These are phyloP conservation scores for Pangasius djambal DNA, from an alignment of 2,797 vertebrate species.

Conservation along the genomic window DNA sequence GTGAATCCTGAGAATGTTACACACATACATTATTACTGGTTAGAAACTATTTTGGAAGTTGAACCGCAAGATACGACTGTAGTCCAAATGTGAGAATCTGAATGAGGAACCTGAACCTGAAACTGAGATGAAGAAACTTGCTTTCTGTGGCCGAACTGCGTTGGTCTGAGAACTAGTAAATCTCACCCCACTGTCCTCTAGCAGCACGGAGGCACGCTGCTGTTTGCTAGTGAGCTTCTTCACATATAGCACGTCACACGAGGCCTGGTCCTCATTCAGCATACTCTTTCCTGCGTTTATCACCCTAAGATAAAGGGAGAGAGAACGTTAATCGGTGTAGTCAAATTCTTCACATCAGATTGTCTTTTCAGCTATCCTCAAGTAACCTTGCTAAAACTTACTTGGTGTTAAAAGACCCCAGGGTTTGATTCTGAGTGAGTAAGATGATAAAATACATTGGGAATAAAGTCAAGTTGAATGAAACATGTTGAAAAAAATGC, in stretches of 20 bases:
- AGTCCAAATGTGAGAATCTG: neutral
- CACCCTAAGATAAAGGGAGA: conserved; percentile 77
- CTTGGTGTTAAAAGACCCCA: neutral
- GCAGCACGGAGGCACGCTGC: conserved; percentile 63
- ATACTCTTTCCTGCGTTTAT: conserved; percentile 98
- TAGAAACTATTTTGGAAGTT: neutral
- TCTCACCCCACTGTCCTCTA: conserved; percentile 79
- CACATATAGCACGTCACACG: conserved; percentile 89
- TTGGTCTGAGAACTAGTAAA: neutral
- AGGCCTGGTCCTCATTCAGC: conserved; percentile 97
- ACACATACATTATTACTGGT: neutral
- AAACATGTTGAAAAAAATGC: neutral
- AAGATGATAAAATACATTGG: neutral
- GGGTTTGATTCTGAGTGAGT: neutral
- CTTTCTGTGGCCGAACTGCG: neutral
- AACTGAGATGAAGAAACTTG: neutral
- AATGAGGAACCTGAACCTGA: conserved; percentile 13
- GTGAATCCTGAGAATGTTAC: neutral
- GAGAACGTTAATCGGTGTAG: conserved; percentile 3
- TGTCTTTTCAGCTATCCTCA: conserved; percentile 31
- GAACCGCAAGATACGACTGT: neutral
- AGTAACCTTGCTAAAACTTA: conserved; percentile 6
- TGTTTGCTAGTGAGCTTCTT: conserved; percentile 79
- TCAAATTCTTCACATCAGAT: neutral
- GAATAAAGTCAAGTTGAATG: neutral